Percentiles rank a stretch among this genome's conserved stretches.
These are phyloP conservation scores for Todus mexicanus DNA, from an alignment of 2,797 vertebrate genomes.

Conservation along the genomic window DNA sequence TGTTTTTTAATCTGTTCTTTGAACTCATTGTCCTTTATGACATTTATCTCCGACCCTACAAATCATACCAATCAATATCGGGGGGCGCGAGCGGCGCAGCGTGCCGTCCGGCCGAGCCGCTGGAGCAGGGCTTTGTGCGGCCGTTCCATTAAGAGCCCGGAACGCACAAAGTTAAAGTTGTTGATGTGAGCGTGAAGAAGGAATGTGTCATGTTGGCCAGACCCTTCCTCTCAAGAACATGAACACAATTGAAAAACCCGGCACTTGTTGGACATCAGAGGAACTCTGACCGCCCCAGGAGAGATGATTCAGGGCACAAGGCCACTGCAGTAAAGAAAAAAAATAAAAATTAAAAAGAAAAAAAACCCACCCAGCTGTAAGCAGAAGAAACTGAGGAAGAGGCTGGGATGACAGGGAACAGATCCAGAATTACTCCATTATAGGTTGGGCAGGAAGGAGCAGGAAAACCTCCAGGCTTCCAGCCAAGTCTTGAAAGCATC, in stretches of 20 bases:
- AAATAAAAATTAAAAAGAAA: background rate
- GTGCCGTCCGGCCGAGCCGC: background rate
- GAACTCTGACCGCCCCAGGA: slow-evolving; percentile 73
- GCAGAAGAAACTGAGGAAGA: slow-evolving; percentile 70
- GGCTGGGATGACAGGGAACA: slow-evolving; percentile 71
- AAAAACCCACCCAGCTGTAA: slow-evolving; percentile 17
- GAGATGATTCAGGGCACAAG: slow-evolving; percentile 71
- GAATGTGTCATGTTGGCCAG: slow-evolving; percentile 78
- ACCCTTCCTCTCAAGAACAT: slow-evolving; percentile 83
- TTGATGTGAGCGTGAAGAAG: slow-evolving; percentile 84
- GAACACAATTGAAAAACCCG: slow-evolving; percentile 66
- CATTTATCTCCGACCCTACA: slow-evolving; percentile 66
- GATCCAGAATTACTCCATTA: slow-evolving; percentile 68
- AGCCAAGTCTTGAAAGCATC: slow-evolving; percentile 75
- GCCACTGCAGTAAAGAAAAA: slow-evolving; percentile 52
- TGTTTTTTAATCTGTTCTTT: slow-evolving; percentile 71
- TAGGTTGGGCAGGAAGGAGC: slow-evolving; percentile 73
- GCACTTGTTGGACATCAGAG: slow-evolving; percentile 74
- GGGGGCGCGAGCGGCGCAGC: background rate
- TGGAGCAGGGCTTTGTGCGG: slow-evolving; percentile 28
- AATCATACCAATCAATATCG: slow-evolving; percentile 42
- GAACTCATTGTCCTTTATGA: slow-evolving; percentile 72
- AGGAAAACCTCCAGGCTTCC: slow-evolving; percentile 76
- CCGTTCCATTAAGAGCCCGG: background rate
- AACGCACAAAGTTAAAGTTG: slow-evolving; percentile 75